These are phyloP conservation scores for Pseudanteris insignis DNA, from an alignment of 2,888 invertebrate species.

Conservation along the genomic window DNA sequence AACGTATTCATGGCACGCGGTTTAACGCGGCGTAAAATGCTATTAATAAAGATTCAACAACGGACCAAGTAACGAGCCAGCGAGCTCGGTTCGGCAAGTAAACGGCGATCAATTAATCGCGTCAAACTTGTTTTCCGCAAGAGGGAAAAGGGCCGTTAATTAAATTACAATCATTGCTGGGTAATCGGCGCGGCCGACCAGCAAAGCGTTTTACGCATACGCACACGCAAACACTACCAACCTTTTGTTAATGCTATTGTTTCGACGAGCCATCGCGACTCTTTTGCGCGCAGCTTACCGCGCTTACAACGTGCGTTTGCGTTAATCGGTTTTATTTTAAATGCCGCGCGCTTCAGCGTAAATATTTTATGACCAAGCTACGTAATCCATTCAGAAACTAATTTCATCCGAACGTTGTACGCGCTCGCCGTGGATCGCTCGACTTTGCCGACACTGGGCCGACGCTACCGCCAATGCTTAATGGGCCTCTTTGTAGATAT, in stretches of 20 bases:
- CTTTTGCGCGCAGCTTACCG: constrained; percentile 14
- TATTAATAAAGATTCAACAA: constrained; percentile 36
- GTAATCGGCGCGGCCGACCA: constrained; percentile 15
- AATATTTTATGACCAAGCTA: too few species aligned
- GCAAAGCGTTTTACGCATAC: constrained; percentile 10
- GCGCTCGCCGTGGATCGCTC: too few species aligned
- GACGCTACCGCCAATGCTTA: too few species aligned
- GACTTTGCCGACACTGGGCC: too few species aligned
- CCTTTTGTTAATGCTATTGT: constrained; percentile 30
- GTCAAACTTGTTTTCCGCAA: constrained; percentile 14
- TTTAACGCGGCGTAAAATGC: constrained; percentile 32
- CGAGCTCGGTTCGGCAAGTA: constrained; percentile 6
- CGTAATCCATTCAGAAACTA: too few species aligned
- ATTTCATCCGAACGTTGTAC: too few species aligned
- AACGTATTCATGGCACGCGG: constrained; percentile 17
- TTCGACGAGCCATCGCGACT: constrained; percentile 15
- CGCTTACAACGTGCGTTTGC: constrained; percentile 20
- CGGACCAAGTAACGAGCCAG: constrained; percentile 21
- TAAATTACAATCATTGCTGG: constrained; percentile 22
- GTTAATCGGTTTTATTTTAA: constrained; percentile 26
- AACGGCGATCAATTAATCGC: constrained; percentile 32
- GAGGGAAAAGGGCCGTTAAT: constrained; percentile 16
- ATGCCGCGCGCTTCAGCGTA: constrained; percentile 16
- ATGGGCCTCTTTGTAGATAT: too few species aligned
- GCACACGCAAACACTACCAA: constrained; percentile 19